Conservation (phyloP, 2,797 vertebrate species). For the Podargus strigoides region DNA sequence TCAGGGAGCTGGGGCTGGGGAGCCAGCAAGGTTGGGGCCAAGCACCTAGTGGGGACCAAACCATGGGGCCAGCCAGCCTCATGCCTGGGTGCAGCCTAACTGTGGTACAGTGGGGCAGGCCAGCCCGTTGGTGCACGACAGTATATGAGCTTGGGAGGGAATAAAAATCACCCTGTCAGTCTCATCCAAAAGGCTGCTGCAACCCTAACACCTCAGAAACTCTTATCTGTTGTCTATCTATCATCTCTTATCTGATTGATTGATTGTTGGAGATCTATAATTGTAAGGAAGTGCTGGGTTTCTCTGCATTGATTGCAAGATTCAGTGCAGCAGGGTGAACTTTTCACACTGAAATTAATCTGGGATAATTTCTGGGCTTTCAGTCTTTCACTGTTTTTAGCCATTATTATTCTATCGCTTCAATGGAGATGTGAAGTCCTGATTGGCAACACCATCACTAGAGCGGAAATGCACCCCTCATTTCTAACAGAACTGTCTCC, state of each 20-base stretch:
- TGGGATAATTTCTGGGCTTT: not conserved
- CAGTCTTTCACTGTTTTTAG: not conserved
- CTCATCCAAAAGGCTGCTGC: not conserved
- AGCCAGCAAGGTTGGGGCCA: rapidly evolving
- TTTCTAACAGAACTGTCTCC: not conserved
- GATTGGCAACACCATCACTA: not conserved
- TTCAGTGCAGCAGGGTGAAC: not conserved
- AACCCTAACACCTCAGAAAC: not conserved
- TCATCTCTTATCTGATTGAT: not conserved
- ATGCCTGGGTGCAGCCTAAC: not conserved
- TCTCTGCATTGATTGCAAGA: not conserved
- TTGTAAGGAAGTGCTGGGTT: not conserved
- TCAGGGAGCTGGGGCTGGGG: not conserved
- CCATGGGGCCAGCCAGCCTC: rapidly evolving
- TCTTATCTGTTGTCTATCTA: not conserved
- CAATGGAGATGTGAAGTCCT: not conserved
- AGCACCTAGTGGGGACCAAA: not conserved
- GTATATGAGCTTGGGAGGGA: not conserved
- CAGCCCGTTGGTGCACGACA: rapidly evolving
- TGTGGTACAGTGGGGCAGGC: rapidly evolving
- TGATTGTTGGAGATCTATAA: not conserved
- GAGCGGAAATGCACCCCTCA: not conserved
- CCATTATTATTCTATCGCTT: not conserved
- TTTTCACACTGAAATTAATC: not conserved
- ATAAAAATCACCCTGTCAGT: not conserved